Evolutionary conservation across 2,888 invertebrate genomes (phyloP).

Genomic region (Idaea straminata): DNA sequence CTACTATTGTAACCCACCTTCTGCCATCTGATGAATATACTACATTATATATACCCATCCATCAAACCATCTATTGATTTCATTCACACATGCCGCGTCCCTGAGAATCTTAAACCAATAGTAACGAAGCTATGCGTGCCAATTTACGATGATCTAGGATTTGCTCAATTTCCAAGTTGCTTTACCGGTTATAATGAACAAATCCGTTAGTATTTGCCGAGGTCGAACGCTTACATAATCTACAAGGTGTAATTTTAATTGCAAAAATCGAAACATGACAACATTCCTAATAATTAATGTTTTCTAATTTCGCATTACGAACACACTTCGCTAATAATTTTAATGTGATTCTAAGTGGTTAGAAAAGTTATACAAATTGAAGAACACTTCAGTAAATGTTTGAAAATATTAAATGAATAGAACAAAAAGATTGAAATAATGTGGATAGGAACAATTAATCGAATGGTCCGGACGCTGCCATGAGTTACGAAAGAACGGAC

Average conservation of each 20-base stretch:
- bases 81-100: not conserved
- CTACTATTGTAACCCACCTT: constrained; percentile 39
- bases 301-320: constrained; percentile 17
- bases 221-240: constrained; percentile 61
- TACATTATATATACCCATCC: constrained; percentile 37
- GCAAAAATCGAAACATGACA: constrained; percentile 52
- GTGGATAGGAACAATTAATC: constrained; percentile 74
- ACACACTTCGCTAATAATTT: constrained; percentile 19
- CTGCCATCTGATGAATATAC: constrained; percentile 41
- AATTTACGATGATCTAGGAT: constrained; percentile 12
- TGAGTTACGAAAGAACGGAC: constrained; percentile 69
- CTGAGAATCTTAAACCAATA: not conserved
- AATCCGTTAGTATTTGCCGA: constrained; percentile 51
- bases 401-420: constrained; percentile 26
- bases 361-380: constrained; percentile 30
- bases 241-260: constrained; percentile 52
- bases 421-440: constrained; percentile 66
- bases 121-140: constrained; percentile 7
- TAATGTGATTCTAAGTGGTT: constrained; percentile 24
- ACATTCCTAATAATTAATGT: constrained; percentile 36
- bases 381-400: constrained; percentile 28
- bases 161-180: constrained; percentile 9
- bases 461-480: constrained; percentile 77
- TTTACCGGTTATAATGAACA: constrained; percentile 22
- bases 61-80: not conserved